Conservation (phyloP, 2,797 vertebrate species). For the Parauchenoglanis punctatus region DNA sequence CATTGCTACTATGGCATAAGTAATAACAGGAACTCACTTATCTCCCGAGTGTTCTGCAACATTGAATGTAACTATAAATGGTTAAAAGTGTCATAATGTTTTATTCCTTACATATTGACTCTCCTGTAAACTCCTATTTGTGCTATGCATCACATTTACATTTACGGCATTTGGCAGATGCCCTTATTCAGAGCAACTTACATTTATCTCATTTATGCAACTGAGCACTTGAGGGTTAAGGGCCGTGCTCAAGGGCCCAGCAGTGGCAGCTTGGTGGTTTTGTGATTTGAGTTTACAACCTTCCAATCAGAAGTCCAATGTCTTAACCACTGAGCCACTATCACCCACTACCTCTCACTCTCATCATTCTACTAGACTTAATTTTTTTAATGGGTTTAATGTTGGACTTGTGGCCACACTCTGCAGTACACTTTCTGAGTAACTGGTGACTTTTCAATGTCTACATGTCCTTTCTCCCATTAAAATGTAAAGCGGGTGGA, state of each 20-base stretch:
- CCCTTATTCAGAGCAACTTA: no score
- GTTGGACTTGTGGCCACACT: background rate
- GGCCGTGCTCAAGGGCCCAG: no score
- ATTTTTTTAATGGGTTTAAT: background rate
- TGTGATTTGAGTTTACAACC: no score
- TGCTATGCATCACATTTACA: background rate
- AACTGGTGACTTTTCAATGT: background rate
- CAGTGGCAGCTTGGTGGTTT: no score
- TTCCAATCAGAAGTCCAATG: background rate
- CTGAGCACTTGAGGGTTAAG: no score
- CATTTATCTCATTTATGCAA: no score
- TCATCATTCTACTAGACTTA: background rate
- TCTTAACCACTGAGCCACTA: no score
- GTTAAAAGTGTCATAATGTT: background rate
- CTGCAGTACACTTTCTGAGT: background rate
- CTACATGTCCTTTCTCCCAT: background rate
- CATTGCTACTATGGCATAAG: no score
- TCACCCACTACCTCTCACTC: no score
- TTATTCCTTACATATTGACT: background rate
- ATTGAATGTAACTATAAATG: background rate
- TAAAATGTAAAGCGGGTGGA: background rate
- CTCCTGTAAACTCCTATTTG: background rate
- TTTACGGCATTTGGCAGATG: no score
- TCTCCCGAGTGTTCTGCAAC: no score
- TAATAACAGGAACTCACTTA: no score